Conservation (phyloP, 2,113 vertebrate species). For the Amphiprion ocellaris region DNA sequence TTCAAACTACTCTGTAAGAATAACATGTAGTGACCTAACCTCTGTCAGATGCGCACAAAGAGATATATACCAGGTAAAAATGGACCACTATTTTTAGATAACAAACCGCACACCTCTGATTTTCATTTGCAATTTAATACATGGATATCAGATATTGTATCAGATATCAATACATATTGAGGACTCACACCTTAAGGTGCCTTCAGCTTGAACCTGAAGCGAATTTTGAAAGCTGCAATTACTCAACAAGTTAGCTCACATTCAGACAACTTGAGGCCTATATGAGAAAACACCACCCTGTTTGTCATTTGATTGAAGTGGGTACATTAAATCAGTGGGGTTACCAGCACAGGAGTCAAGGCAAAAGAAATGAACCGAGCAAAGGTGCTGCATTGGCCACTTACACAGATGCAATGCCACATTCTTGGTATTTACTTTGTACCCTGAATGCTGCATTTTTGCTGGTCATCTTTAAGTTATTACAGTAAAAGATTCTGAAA, state of each 20-base stretch:
- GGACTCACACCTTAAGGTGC: background rate
- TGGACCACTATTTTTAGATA: background rate
- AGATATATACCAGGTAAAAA: background rate
- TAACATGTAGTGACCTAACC: conserved; percentile 24
- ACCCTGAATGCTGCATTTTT: no score
- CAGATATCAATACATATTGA: background rate
- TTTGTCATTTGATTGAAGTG: background rate
- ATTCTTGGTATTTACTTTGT: no score
- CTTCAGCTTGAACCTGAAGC: conserved; percentile 20
- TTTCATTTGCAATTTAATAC: background rate
- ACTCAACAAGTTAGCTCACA: no score
- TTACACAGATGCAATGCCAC: no score
- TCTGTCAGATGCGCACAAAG: conserved; percentile 19
- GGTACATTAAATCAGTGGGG: background rate
- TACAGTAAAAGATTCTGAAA: no score
- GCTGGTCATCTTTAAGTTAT: no score
- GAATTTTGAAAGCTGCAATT: background rate
- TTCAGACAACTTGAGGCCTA: background rate
- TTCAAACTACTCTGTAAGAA: conserved; percentile 9
- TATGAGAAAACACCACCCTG: background rate
- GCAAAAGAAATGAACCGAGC: no score
- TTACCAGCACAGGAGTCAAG: no score
- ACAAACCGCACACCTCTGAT: background rate
- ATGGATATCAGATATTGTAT: background rate
- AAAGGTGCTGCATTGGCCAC: no score